Percentiles rank a stretch among this genome's conserved stretches.
Evolutionary conservation across 2,888 invertebrate genomes (phyloP).

Genomic region (Cephalotes varians): DNA sequence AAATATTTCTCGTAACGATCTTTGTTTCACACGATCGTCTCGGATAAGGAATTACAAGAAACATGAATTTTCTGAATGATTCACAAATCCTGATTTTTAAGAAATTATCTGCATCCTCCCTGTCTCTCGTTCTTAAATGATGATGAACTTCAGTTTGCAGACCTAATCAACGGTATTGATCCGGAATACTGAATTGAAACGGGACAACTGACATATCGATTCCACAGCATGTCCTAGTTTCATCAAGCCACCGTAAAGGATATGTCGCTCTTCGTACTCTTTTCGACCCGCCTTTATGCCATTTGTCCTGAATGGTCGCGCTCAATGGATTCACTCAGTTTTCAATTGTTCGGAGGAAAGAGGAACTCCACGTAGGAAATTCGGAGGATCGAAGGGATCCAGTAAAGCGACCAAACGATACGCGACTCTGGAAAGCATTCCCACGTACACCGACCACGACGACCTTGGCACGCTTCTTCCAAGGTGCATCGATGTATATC

Average conservation of each 20-base stretch:
- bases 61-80: background rate
- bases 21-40: background rate
- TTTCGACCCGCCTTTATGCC: slow-evolving; percentile 42
- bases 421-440: slow-evolving; percentile 25
- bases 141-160: slow-evolving; percentile 48
- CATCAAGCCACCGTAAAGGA: slow-evolving; percentile 76
- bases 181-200: slow-evolving; percentile 79
- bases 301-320: background rate
- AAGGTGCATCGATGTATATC: slow-evolving; percentile 52
- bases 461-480: slow-evolving; percentile 67
- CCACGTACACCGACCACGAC: slow-evolving; percentile 42
- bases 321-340: background rate
- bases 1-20: background rate
- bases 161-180: slow-evolving; percentile 72
- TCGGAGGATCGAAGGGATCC: slow-evolving; percentile 40
- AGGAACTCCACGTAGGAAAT: background rate
- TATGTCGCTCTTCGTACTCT: slow-evolving; percentile 61
- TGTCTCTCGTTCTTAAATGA: slow-evolving; percentile 2
- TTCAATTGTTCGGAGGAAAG: background rate
- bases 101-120: background rate
- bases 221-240: slow-evolving; percentile 80
- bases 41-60: background rate
- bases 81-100: background rate
- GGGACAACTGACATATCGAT: slow-evolving; percentile 79
- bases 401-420: slow-evolving; percentile 24